A percentile compares a stretch with the other conserved stretches of the same genome.
Conservation (phyloP, 2,797 vertebrate species). For the Anas georgica region DNA sequence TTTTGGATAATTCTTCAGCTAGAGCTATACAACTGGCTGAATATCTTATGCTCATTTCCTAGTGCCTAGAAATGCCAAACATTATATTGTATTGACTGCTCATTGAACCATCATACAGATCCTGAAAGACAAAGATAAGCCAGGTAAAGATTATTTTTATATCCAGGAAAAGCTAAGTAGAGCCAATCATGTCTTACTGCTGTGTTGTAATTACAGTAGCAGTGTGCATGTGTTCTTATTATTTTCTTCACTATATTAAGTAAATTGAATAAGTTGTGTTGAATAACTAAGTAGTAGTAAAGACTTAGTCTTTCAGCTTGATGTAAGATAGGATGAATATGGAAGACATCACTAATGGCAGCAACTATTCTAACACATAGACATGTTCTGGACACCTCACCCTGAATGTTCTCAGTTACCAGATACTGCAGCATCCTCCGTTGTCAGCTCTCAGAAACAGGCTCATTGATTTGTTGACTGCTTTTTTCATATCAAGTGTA, state of each 20-base stretch:
- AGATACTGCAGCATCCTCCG: not conserved
- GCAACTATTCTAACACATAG: not conserved
- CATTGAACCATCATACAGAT: not conserved
- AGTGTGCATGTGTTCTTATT: not conserved
- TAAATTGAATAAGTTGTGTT: not conserved
- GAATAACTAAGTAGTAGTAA: not conserved
- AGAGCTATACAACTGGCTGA: not conserved
- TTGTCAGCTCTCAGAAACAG: not conserved
- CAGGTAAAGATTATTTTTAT: not conserved
- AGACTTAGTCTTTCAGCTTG: not conserved
- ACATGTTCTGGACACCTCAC: not conserved
- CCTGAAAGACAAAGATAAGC: not conserved
- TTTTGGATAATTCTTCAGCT: not conserved
- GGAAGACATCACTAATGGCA: not conserved
- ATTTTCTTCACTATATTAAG: not conserved
- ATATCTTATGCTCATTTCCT: not conserved
- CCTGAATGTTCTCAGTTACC: not conserved
- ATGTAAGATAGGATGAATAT: not conserved
- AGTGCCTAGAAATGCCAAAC: not conserved
- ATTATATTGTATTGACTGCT: not conserved
- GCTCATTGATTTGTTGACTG: rapidly evolving
- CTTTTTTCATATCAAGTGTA: not conserved
- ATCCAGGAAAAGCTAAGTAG: not conserved
- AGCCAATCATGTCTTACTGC: not conserved
- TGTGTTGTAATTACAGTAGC: not conserved